phyloP scores from a whole-genome alignment of 2,797 vertebrate species.

The Ctenochaetus hawaiiensis region DNA sequence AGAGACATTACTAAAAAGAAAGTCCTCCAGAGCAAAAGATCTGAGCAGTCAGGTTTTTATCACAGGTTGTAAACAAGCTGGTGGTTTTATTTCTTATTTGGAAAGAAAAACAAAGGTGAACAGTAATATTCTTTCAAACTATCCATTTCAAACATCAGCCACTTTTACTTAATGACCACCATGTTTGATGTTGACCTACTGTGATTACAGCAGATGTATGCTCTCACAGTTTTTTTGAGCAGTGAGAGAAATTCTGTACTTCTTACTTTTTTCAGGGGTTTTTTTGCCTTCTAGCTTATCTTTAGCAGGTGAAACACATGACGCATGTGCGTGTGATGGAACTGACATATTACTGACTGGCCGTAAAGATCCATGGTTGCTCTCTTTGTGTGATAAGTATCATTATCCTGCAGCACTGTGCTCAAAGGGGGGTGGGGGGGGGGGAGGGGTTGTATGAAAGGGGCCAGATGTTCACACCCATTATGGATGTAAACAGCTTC shows the following conservation, averaged over 20 bases:
- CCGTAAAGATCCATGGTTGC: background rate
- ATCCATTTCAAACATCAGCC: background rate
- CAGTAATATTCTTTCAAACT: background rate
- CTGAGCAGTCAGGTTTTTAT: background rate
- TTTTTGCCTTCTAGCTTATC: background rate
- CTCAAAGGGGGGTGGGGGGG: background rate
- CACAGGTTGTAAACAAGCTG: background rate
- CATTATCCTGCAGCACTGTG: slow-evolving; percentile 3
- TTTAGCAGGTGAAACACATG: slow-evolving; percentile 7
- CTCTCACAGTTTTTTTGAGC: background rate
- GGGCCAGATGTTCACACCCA: slow-evolving; percentile 29
- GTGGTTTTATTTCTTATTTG: background rate
- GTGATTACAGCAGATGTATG: background rate
- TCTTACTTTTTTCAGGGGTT: background rate
- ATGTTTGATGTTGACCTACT: background rate
- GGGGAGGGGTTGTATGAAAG: background rate
- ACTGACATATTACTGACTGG: too few relatives aligned
- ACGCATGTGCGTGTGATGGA: slow-evolving; percentile 5
- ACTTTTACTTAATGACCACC: background rate
- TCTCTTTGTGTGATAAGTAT: background rate
- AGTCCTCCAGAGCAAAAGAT: background rate
- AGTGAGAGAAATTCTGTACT: background rate
- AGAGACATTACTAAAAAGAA: background rate
- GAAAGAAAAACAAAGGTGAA: slow-evolving; percentile 2
- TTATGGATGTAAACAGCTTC: slow-evolving; percentile 22